A percentile compares a stretch with the other conserved stretches of the same genome.
phyloP scores from a whole-genome alignment of 2,113 vertebrate genomes.

The Percopsis transmontana region DNA sequence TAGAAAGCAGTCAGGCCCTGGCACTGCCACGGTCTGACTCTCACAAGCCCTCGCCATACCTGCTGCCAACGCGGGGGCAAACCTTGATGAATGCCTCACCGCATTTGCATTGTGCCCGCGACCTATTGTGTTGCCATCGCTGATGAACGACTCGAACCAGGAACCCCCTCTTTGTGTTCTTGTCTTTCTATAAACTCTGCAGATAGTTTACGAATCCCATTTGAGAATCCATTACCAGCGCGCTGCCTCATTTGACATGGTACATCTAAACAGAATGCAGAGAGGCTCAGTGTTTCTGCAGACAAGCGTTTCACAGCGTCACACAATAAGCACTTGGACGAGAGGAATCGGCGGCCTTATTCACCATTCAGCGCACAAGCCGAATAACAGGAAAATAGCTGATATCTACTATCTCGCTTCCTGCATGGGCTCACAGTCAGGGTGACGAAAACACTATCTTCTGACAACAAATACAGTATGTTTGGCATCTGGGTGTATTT shows the following conservation, averaged over 20 bases:
- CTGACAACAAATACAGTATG: constrained; percentile 30
- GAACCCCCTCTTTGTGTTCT: constrained; percentile 32
- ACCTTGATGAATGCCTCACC: constrained; percentile 57
- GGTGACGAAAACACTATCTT: constrained; percentile 33
- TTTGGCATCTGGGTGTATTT: constrained; percentile 27
- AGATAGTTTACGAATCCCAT: constrained; percentile 10
- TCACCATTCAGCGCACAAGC: constrained; percentile 43
- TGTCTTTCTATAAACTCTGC: constrained; percentile 10
- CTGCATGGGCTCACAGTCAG: constrained; percentile 21
- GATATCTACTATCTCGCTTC: constrained; percentile 32
- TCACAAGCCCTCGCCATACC: not conserved
- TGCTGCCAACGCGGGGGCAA: constrained; percentile 5
- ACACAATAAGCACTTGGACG: constrained; percentile 54
- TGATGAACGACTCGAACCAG: constrained; percentile 55
- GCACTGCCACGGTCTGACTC: constrained; percentile 6
- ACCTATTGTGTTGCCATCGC: constrained; percentile 52
- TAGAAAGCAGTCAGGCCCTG: constrained; percentile 24
- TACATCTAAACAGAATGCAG: constrained; percentile 50
- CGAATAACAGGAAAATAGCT: constrained; percentile 35
- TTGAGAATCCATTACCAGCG: constrained; percentile 21
- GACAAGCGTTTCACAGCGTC: constrained; percentile 28
- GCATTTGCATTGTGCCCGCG: constrained; percentile 61
- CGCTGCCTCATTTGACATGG: constrained; percentile 9
- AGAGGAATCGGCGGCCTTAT: constrained; percentile 53
- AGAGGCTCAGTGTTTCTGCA: constrained; percentile 30